Conservation (phyloP, 2,113 vertebrate genomes). For the Salvator merianae region DNA sequence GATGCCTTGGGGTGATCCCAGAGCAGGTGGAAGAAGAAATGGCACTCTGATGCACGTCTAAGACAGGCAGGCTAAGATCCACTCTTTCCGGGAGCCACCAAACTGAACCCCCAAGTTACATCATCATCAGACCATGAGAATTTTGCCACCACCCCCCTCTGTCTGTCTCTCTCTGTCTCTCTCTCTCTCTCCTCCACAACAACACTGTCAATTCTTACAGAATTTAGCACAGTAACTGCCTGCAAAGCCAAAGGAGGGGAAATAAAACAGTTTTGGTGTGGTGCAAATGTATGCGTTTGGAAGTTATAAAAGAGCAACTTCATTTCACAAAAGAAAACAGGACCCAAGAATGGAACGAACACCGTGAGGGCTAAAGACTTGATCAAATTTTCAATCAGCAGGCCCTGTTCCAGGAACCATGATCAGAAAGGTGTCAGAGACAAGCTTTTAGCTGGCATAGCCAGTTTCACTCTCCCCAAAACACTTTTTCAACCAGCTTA, state of each 20-base stretch:
- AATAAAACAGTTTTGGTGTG: not conserved
- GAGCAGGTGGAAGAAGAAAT: not conserved
- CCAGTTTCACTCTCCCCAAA: not conserved
- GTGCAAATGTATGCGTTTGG: not conserved
- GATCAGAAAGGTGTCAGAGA: not conserved
- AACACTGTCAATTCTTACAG: not conserved
- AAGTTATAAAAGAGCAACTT: conserved; percentile 4
- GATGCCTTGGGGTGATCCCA: not conserved
- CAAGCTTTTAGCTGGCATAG: too few relatives aligned
- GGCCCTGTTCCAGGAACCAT: not conserved
- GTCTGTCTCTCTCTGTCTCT: not conserved
- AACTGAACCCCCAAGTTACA: not conserved
- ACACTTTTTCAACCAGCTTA: not conserved
- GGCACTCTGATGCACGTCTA: fast-evolving
- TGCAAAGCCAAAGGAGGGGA: too few relatives aligned
- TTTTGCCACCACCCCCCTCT: not conserved
- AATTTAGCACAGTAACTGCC: not conserved
- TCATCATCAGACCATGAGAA: not conserved
- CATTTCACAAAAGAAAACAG: not conserved
- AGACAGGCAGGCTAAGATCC: not conserved
- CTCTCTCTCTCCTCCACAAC: not conserved
- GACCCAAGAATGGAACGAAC: not conserved
- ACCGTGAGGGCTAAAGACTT: not conserved
- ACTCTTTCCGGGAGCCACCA: too few relatives aligned
- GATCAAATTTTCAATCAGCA: not conserved